Base-by-base conservation (phyloP, 2,888 invertebrate species). In the Volucella inanis region DNA sequence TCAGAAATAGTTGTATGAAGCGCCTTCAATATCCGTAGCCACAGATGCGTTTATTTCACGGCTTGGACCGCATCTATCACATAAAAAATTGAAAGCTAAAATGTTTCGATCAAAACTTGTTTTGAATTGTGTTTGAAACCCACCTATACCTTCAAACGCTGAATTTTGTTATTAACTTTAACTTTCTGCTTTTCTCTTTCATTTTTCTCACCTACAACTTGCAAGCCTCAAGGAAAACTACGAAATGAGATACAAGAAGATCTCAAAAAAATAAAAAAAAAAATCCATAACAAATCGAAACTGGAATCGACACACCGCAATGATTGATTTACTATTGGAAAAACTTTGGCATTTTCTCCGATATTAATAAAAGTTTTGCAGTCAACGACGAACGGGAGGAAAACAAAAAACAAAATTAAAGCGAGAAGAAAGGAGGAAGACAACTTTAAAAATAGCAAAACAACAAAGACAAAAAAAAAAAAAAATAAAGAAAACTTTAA, bases 241-340 rank as follows among this genome's bases (percentile, higher is more conserved):
- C 41, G 10, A 65, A 49, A 18, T 11, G 50, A n/a, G 12, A 54
- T 41, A 4, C 38, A 31, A 65, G n/a, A 61, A 50, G 9, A 59
- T n/a, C 22, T 8, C 38, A 70, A 45, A 45, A 62, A 62, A 54
- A 47, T 1, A 0, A 10, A 41, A 31, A 11, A 52, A 70, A 49
- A 11, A 14, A 49, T 6, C 39, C 18, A 12, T 12, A 70, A 62
- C 52, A 65, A 71, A 70, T 80, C 71, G 74, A 75, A 84, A 84
- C 65, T 70, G 79, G 59, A 75, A 75, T 52, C 75, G 80, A 79
- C 68, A 75, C 14, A 61, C 59, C 14, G 18, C 75, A 79, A 84
- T 84, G 79, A 84, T 84, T 84, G 79, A 84, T 84, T 64, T 72
- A 54, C 77, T 84, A 79, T 75, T 65, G 54, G 49, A 50, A 52